These are phyloP conservation scores for Pogonus chalceus DNA, from an alignment of 1,140 invertebrate genomes.

Conservation along the genomic window DNA sequence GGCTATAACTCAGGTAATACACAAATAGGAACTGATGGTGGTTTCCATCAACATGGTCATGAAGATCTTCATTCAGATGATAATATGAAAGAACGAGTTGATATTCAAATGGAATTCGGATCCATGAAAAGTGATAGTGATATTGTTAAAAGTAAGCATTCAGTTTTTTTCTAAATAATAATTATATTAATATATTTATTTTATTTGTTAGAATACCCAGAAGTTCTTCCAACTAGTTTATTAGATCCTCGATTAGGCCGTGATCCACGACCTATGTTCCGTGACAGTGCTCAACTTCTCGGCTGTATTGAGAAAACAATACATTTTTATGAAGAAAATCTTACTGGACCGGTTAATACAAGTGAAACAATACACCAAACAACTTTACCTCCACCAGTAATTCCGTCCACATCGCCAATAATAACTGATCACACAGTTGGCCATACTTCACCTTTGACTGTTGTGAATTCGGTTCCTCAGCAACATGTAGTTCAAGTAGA, in stretches of 20 bases:
- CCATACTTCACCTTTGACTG: not conserved
- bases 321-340: constrained; percentile 26
- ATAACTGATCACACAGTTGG: not conserved
- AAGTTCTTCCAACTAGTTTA: not conserved
- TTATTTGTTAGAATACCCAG: not conserved
- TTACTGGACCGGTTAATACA: not conserved
- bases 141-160: not conserved
- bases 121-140: not conserved
- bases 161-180: not conserved
- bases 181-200: not conserved
- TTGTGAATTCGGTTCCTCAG: not conserved
- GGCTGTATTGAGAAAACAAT: constrained; percentile 34
- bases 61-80: constrained; percentile 35
- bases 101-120: constrained; percentile 38
- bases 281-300: constrained; percentile 29
- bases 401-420: not conserved
- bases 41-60: constrained; percentile 33
- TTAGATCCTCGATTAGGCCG: constrained; percentile 9
- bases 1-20: constrained; percentile 30
- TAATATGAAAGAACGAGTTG: constrained; percentile 34
- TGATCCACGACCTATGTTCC: constrained; percentile 17
- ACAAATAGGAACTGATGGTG: constrained; percentile 31
- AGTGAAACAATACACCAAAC: not conserved
- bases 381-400: not conserved
- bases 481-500: not conserved